Percentiles rank a stretch among this genome's conserved stretches.
Conservation (phyloP, 2,888 invertebrate genomes). For the Phaedon cochleariae region DNA sequence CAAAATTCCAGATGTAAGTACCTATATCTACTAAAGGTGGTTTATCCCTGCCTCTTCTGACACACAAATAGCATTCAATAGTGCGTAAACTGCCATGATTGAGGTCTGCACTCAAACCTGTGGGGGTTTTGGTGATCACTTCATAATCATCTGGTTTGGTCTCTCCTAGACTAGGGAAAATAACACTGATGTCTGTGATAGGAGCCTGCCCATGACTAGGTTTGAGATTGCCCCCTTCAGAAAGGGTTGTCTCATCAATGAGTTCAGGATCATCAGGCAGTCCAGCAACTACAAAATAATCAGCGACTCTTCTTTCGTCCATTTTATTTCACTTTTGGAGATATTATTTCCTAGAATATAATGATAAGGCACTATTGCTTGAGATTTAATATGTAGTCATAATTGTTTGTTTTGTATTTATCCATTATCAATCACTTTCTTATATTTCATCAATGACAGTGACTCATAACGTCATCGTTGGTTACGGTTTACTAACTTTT, state of each 20-base stretch:
- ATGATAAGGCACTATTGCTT: not conserved
- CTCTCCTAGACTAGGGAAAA: conserved; percentile 90
- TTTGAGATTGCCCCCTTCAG: conserved; percentile 83
- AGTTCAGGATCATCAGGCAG: conserved; percentile 83
- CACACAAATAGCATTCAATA: conserved; percentile 92
- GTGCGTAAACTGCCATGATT: conserved; percentile 97
- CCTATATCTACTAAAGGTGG: conserved; percentile 98
- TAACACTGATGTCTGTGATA: conserved; percentile 94
- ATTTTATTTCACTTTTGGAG: conserved; percentile 59
- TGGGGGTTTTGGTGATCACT: conserved; percentile 78
- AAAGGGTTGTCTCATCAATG: conserved; percentile 75
- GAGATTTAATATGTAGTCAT: not conserved
- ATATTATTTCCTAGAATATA: not conserved
- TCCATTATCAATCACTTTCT: not conserved
- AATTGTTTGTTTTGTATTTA: not conserved
- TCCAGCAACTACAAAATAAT: conserved; percentile 98
- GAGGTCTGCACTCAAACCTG: conserved; percentile 90
- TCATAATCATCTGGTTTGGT: conserved; percentile 81
- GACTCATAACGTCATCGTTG: not conserved
- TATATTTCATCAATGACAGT: not conserved
- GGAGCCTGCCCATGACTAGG: conserved; percentile 86
- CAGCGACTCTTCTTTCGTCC: conserved; percentile 91
- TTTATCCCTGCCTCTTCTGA: conserved; percentile 89
- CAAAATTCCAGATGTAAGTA: conserved; percentile 58
- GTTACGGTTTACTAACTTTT: too few relatives aligned